Evolutionary conservation across 2,113 vertebrate species (phyloP).

Genomic region (Oenanthe melanoleuca): DNA sequence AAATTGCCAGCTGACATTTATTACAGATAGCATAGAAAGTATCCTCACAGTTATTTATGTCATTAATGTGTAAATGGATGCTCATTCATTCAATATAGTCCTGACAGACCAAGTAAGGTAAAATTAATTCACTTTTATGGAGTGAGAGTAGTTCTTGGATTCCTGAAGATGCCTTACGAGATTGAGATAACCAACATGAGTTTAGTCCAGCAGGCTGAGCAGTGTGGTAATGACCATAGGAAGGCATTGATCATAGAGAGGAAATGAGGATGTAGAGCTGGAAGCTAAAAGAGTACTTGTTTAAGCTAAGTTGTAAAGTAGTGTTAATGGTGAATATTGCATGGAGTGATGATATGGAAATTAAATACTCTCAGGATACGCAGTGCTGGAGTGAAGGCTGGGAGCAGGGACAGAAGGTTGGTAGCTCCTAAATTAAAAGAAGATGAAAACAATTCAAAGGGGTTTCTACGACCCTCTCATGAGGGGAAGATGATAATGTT

Average conservation of each 20-base stretch:
- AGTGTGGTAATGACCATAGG: not conserved
- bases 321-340: not conserved
- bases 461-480: not conserved
- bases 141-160: not conserved
- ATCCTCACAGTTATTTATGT: not conserved
- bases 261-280: not conserved
- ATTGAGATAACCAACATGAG: not conserved
- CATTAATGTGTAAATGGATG: not conserved
- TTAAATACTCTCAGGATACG: not conserved
- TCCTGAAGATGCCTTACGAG: not conserved
- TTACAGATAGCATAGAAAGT: not conserved
- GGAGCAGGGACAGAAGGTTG: not conserved
- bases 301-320: not conserved
- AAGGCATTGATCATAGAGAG: not conserved
- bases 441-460: not conserved
- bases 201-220: not conserved
- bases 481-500: not conserved
- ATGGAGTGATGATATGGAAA: not conserved
- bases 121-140: not conserved
- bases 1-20: not conserved
- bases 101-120: not conserved
- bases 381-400: not conserved
- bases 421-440: not conserved
- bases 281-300: not conserved
- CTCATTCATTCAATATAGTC: not conserved